phyloP scores from a whole-genome alignment of 1,140 invertebrate genomes.

The Kradibia gibbosae region DNA sequence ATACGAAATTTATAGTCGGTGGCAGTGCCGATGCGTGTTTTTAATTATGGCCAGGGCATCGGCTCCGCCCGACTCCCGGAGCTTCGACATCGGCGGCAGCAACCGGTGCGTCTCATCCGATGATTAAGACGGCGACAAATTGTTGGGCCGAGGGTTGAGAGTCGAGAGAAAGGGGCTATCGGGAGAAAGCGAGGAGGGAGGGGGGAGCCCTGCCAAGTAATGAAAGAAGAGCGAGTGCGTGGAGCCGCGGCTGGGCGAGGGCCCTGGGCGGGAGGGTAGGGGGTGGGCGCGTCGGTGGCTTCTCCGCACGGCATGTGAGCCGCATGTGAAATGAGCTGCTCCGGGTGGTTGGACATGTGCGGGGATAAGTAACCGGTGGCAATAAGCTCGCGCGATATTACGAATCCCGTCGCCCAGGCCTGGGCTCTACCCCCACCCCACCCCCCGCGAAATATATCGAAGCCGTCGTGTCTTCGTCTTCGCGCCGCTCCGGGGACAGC shows the following conservation, averaged over 20 bases:
- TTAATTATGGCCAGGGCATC: background rate
- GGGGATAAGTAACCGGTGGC: slow-evolving; percentile 60
- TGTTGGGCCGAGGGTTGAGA: background rate
- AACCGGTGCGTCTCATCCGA: background rate
- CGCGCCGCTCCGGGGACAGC: background rate
- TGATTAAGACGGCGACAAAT: slow-evolving; percentile 19
- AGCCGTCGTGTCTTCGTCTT: background rate
- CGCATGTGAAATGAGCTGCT: slow-evolving; percentile 58
- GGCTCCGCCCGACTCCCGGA: background rate
- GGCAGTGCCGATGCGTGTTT: background rate
- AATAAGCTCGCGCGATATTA: slow-evolving; percentile 61
- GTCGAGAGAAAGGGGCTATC: too few species aligned
- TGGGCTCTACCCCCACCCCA: background rate
- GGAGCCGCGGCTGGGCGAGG: too few species aligned
- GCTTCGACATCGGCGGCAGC: background rate
- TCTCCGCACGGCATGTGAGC: slow-evolving; percentile 45
- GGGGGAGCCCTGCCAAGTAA: background rate
- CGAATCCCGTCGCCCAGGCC: slow-evolving; percentile 52
- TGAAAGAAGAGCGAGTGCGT: background rate
- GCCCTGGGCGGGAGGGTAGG: background rate
- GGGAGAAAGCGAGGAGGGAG: background rate
- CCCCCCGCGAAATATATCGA: background rate
- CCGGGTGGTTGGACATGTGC: too few species aligned
- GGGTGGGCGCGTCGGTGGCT: background rate
- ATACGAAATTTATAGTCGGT: background rate